Conservation (phyloP, 2,113 vertebrate species). For the Tachysurus fulvidraco region DNA sequence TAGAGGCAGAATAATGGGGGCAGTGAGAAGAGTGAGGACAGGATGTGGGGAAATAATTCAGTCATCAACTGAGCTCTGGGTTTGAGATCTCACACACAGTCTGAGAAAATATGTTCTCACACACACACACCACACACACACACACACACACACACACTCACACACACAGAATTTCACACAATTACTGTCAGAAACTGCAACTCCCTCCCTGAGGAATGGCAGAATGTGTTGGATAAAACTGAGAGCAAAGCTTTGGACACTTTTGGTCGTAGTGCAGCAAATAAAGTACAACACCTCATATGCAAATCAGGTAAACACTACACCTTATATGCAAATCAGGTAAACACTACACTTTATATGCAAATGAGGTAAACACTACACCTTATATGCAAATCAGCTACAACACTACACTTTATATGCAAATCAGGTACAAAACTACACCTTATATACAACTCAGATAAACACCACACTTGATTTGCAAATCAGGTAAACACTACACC, state of each 20-base stretch:
- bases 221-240: neutral
- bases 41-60: constrained; percentile 13
- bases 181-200: neutral
- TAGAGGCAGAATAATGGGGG: constrained; percentile 26
- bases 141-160: neutral
- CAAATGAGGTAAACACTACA: too few relatives aligned
- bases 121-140: neutral
- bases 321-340: too few relatives aligned
- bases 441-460: too few relatives aligned
- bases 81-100: constrained; percentile 1
- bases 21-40: neutral
- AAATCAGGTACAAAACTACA: too few relatives aligned
- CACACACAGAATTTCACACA: neutral
- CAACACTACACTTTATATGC: too few relatives aligned
- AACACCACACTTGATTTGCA: too few relatives aligned
- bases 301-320: too few relatives aligned
- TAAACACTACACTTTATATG: too few relatives aligned
- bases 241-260: neutral
- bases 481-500: too few relatives aligned
- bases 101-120: neutral
- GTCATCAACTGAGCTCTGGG: constrained; percentile 13
- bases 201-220: neutral
- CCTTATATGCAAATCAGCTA: too few relatives aligned
- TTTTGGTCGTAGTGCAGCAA: neutral
- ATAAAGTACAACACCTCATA: neutral